phyloP scores from a whole-genome alignment of 1,140 invertebrate genomes.

The Drosophila pallidifrons region DNA sequence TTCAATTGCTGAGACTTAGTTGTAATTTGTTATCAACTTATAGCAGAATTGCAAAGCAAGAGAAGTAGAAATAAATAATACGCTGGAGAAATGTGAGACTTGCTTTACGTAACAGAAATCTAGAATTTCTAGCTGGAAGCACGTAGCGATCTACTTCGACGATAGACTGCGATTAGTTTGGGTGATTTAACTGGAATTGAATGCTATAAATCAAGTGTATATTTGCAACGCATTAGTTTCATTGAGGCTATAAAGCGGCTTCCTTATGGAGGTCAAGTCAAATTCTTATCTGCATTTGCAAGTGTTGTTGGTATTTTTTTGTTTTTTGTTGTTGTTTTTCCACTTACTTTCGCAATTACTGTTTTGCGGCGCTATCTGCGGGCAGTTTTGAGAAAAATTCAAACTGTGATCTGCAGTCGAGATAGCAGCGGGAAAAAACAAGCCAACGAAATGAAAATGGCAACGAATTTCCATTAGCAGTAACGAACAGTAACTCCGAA shows the following conservation, averaged over 20 bases:
- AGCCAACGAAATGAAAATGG: background rate
- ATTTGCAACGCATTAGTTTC: constrained; percentile 63
- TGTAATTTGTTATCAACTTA: background rate
- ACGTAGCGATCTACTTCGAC: background rate
- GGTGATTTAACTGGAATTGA: constrained; percentile 26
- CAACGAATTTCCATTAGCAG: constrained; percentile 3
- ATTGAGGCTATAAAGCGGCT: constrained; percentile 37
- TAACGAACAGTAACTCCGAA: background rate
- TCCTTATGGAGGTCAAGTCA: constrained; percentile 4
- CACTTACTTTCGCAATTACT: constrained; percentile 21
- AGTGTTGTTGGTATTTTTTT: background rate
- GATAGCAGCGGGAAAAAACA: constrained; percentile 14
- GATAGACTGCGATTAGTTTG: constrained; percentile 2
- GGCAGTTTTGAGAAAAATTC: constrained; percentile 30
- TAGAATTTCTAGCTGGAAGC: background rate
- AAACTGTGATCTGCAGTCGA: constrained; percentile 10
- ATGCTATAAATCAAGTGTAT: constrained; percentile 63
- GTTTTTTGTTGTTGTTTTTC: background rate
- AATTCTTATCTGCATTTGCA: constrained; percentile 4
- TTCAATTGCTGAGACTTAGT: too few relatives aligned
- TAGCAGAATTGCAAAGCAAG: too few relatives aligned
- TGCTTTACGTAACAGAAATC: background rate
- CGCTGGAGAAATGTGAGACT: background rate
- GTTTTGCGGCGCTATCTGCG: constrained; percentile 31
- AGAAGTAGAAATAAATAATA: background rate